A percentile compares a stretch with the other conserved stretches of the same genome.
Conservation (phyloP, 2,888 invertebrate species). For the Sacculina carcini region DNA sequence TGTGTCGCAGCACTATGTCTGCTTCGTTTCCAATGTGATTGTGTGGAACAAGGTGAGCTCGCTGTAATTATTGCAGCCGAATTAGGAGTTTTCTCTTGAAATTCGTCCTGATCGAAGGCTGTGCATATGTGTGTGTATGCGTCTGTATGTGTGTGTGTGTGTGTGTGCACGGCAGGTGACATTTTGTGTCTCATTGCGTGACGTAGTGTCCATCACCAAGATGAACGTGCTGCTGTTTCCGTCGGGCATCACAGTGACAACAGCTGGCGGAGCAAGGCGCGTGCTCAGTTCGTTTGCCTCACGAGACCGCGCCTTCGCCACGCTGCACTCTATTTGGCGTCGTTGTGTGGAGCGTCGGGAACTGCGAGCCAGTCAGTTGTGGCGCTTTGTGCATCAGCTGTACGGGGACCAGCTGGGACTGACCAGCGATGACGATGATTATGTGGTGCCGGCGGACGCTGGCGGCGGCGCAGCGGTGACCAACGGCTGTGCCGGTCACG, state of each 20-base stretch:
- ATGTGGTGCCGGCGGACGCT: conserved; percentile 14
- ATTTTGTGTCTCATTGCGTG: conserved; percentile 59
- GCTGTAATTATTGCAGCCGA: neutral
- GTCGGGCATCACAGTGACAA: conserved; percentile 71
- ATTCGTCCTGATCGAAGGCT: too few species aligned
- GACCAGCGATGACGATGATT: conserved; percentile 59
- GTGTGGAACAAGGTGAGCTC: conserved; percentile 9
- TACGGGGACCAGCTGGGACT: conserved; percentile 83
- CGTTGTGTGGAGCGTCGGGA: conserved; percentile 35
- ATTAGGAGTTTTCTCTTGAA: neutral
- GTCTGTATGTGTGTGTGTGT: too few species aligned
- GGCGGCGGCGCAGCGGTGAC: too few species aligned
- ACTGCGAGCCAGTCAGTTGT: conserved; percentile 39
- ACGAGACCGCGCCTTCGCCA: conserved; percentile 77
- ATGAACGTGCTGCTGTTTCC: conserved; percentile 82
- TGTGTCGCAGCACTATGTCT: conserved; percentile 78
- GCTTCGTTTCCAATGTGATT: conserved; percentile 93
- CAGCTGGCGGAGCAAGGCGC: conserved; percentile 45
- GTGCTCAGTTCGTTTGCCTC: conserved; percentile 86
- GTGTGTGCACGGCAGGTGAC: too few species aligned
- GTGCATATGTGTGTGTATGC: too few species aligned
- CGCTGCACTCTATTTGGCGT: conserved; percentile 89
- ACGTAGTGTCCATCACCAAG: conserved; percentile 76
- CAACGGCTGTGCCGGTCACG: too few species aligned
- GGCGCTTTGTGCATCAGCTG: conserved; percentile 72